Evolutionary conservation across 2,888 invertebrate genomes (phyloP).

Genomic region (Dicycla oo): DNA sequence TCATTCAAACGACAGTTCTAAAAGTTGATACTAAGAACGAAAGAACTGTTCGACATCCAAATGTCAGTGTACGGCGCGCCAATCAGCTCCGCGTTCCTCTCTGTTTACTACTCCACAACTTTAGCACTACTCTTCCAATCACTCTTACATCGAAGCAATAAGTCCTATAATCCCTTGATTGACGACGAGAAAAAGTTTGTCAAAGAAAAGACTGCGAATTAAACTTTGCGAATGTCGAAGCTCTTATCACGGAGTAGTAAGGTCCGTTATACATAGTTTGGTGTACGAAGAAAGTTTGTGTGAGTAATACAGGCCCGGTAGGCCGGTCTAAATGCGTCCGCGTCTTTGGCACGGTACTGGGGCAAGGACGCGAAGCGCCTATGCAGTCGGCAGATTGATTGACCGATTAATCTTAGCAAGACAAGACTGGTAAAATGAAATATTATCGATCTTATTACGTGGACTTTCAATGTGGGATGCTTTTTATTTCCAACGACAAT

Average conservation of each 20-base stretch:
- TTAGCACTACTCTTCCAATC: conserved; percentile 56
- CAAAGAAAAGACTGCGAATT: conserved; percentile 70
- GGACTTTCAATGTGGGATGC: conserved; percentile 27
- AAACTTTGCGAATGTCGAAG: conserved; percentile 65
- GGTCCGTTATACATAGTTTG: conserved; percentile 78
- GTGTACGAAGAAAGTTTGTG: conserved; percentile 80
- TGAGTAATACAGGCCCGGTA: conserved; percentile 78
- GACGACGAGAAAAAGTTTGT: conserved; percentile 71
- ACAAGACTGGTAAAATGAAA: conserved; percentile 66
- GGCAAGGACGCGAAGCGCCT: conserved; percentile 88
- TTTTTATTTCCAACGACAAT: conserved; percentile 33
- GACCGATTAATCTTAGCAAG: conserved; percentile 85
- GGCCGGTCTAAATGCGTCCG: conserved; percentile 85
- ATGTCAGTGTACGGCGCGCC: conserved; percentile 82
- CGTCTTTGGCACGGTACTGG: conserved; percentile 86
- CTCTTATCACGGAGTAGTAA: conserved; percentile 72
- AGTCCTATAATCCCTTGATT: conserved; percentile 72
- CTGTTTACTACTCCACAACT: conserved; percentile 69
- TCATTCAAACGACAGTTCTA: conserved; percentile 70
- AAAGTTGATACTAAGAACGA: conserved; percentile 70
- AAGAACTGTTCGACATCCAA: conserved; percentile 79
- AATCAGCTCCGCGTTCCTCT: conserved; percentile 81
- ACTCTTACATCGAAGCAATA: conserved; percentile 70
- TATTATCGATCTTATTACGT: conserved; percentile 55
- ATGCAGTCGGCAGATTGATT: conserved; percentile 86